A percentile compares a stretch with the other conserved stretches of the same genome.
Evolutionary conservation across 2,888 invertebrate genomes (phyloP).

Genomic region (Volucella inanis): DNA sequence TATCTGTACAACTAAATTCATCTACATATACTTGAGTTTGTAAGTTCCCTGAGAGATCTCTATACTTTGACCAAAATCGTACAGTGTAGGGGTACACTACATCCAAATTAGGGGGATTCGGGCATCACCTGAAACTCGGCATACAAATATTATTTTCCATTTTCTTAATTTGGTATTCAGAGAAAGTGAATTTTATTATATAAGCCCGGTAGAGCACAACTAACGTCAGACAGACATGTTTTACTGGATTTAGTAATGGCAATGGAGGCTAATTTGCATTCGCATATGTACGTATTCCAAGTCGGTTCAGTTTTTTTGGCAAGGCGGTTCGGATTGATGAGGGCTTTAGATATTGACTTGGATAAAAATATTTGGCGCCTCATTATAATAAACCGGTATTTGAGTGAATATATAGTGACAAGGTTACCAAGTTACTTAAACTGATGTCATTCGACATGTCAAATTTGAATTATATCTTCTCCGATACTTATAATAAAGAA

Average conservation of each 20-base stretch:
- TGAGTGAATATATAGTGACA: too few relatives aligned
- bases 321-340: background rate
- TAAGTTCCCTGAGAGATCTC: slow-evolving; percentile 24
- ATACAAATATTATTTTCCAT: background rate
- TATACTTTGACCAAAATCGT: slow-evolving; percentile 27
- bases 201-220: background rate
- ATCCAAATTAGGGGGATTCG: slow-evolving; percentile 3
- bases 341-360: background rate
- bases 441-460: background rate
- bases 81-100: background rate
- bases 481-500: too few relatives aligned
- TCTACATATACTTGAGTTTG: slow-evolving; percentile 17
- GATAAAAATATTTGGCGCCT: background rate
- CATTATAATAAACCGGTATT: background rate
- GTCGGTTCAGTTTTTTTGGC: background rate
- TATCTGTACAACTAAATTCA: too few relatives aligned
- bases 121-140: background rate
- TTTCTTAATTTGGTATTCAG: background rate
- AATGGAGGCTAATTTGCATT: slow-evolving; percentile 18
- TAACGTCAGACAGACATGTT: background rate
- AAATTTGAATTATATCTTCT: background rate
- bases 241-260: background rate
- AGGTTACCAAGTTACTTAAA: background rate
- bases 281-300: slow-evolving; percentile 6
- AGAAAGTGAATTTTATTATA: background rate